Percentiles rank a stretch among this genome's conserved stretches.
phyloP scores from a whole-genome alignment of 1,140 invertebrate species.

The Drosophila auraria region DNA sequence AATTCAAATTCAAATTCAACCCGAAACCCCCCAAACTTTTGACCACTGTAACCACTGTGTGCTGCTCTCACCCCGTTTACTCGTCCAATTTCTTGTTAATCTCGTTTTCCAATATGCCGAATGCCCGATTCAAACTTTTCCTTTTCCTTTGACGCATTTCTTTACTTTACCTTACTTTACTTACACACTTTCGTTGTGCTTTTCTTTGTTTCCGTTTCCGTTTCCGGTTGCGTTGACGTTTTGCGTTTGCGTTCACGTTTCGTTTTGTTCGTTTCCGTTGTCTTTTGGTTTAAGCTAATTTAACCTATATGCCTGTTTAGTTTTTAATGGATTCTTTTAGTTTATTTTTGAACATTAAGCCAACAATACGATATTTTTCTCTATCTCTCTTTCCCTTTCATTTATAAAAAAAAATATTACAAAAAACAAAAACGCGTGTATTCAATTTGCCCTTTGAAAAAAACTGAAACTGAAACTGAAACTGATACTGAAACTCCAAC shows the following conservation, averaged over 20 bases:
- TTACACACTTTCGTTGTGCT: slow-evolving; percentile 1
- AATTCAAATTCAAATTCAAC: slow-evolving; percentile 10
- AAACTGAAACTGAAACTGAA: slow-evolving; percentile 22
- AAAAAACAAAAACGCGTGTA: slow-evolving; percentile 55
- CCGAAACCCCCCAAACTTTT: slow-evolving; percentile 15
- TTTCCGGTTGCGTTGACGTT: background rate
- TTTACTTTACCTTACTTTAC: slow-evolving; percentile 1
- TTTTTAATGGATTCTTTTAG: slow-evolving; percentile 53
- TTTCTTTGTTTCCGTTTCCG: background rate
- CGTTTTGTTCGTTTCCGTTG: slow-evolving; percentile 23
- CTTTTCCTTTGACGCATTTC: slow-evolving; percentile 6
- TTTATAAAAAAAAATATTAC: slow-evolving; percentile 36
- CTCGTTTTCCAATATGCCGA: slow-evolving; percentile 37
- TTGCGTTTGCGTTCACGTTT: background rate
- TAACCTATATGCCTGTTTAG: slow-evolving; percentile 50
- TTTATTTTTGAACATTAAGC: slow-evolving; percentile 81
- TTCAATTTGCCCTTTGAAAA: slow-evolving; percentile 46
- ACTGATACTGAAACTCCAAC: slow-evolving; percentile 11
- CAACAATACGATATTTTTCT: slow-evolving; percentile 83
- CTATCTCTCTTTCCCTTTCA: slow-evolving; percentile 82
- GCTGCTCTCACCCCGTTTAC: slow-evolving; percentile 39
- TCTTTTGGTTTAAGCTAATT: slow-evolving; percentile 22
- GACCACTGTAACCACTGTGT: slow-evolving; percentile 51
- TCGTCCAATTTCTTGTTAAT: slow-evolving; percentile 48
- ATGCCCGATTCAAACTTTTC: slow-evolving; percentile 41